Evolutionary conservation across 2,888 invertebrate genomes (phyloP).

Genomic region (Nysson spinosus): DNA sequence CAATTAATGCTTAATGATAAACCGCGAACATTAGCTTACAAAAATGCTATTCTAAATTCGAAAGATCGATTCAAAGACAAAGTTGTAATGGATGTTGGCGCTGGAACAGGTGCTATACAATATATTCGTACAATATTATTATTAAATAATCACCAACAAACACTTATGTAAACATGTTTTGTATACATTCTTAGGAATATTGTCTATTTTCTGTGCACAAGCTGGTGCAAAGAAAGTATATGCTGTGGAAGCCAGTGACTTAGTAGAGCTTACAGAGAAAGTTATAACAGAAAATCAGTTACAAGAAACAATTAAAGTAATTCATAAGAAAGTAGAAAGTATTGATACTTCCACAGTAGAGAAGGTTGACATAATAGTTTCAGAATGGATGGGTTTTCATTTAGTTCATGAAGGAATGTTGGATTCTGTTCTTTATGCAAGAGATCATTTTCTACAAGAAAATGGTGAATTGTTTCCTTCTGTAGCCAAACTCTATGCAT

Average conservation of each 20-base stretch:
- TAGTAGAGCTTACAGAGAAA: conserved; percentile 83
- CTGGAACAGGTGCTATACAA: conserved; percentile 83
- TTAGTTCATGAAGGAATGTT: conserved; percentile 97
- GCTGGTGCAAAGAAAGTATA: conserved; percentile 94
- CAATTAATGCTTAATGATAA: conserved; percentile 88
- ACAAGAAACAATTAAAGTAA: conserved; percentile 84
- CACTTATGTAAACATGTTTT: background rate
- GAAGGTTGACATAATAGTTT: conserved; percentile 91
- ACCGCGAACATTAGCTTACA: conserved; percentile 87
- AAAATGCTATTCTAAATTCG: conserved; percentile 86
- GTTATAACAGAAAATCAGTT: conserved; percentile 86
- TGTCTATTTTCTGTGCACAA: conserved; percentile 92
- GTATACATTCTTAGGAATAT: conserved; percentile 80
- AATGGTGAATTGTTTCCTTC: conserved; percentile 88
- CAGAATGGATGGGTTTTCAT: conserved; percentile 99
- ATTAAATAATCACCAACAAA: conserved; percentile 1
- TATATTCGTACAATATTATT: background rate
- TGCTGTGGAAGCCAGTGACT: conserved; percentile 89
- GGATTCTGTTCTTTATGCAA: conserved; percentile 90
- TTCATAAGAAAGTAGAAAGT: conserved; percentile 88
- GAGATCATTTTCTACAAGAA: conserved; percentile 88
- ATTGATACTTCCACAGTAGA: conserved; percentile 82
- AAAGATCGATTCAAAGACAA: conserved; percentile 85
- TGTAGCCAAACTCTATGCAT: conserved; percentile 83
- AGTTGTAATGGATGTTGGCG: conserved; percentile 90